phyloP scores from a whole-genome alignment of 2,888 invertebrate genomes.

The Digitonthophagus gazella region DNA sequence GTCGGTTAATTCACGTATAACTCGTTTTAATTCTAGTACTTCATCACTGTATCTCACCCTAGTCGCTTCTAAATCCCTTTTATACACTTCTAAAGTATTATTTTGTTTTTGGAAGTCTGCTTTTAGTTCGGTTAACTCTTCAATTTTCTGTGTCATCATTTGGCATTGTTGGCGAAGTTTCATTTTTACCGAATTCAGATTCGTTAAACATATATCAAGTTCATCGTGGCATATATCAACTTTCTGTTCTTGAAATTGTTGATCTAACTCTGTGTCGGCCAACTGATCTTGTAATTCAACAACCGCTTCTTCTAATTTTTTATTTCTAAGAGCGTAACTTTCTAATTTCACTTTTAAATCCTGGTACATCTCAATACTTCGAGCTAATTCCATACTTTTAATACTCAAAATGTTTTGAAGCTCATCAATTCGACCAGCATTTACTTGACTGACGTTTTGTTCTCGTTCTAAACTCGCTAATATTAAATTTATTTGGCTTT shows the following conservation, averaged over 20 bases:
- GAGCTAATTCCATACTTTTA: constrained; percentile 34
- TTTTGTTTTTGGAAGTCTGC: constrained; percentile 40
- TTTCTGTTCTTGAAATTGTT: constrained; percentile 35
- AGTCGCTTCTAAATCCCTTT: constrained; percentile 38
- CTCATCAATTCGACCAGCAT: constrained; percentile 40
- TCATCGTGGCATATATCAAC: constrained; percentile 29
- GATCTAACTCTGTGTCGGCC: constrained; percentile 44
- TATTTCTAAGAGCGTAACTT: constrained; percentile 15
- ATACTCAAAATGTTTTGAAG: constrained; percentile 39
- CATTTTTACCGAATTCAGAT: constrained; percentile 30
- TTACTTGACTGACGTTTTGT: constrained; percentile 29
- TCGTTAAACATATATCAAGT: constrained; percentile 28
- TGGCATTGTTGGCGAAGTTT: constrained; percentile 38
- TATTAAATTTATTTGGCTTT: constrained; percentile 21
- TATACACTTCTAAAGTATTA: constrained; percentile 36
- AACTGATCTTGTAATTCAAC: constrained; percentile 48
- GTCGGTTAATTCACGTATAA: constrained; percentile 37
- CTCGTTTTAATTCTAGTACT: constrained; percentile 38
- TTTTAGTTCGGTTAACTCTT: constrained; percentile 37
- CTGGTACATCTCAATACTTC: constrained; percentile 34
- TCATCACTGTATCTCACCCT: constrained; percentile 39
- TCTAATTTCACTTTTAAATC: constrained; percentile 23
- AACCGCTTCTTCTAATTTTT: constrained; percentile 38
- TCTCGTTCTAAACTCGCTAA: constrained; percentile 28
- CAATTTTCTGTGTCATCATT: constrained; percentile 36